Percentiles rank a stretch among this genome's conserved stretches.
Conservation (phyloP, 2,797 vertebrate species). For the Clamator glandarius region DNA sequence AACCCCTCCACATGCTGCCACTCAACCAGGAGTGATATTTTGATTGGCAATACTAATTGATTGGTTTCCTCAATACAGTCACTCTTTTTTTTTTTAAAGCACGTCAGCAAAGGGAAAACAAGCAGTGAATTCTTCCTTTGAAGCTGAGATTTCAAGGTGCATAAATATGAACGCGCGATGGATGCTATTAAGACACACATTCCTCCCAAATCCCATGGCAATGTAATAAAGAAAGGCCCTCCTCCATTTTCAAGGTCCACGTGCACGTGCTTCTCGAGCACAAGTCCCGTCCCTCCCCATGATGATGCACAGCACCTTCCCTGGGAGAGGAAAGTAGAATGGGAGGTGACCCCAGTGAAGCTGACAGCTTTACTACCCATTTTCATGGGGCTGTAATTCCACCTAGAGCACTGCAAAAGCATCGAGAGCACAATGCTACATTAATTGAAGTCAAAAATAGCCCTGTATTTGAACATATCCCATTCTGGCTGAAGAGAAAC, state of each 20-base stretch:
- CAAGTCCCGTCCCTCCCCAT: not conserved
- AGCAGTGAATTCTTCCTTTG: not conserved
- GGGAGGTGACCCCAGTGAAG: not conserved
- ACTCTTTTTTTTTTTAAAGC: not conserved
- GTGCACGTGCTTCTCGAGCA: accelerated
- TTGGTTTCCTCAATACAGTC: not conserved
- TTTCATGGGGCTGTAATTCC: not conserved
- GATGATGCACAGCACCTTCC: accelerated
- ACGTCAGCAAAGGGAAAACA: not conserved
- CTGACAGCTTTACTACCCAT: accelerated
- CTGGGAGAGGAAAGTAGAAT: not conserved
- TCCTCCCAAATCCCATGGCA: not conserved
- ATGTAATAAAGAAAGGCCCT: not conserved
- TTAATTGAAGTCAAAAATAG: not conserved
- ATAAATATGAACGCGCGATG: not conserved
- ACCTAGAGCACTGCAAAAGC: not conserved
- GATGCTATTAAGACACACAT: not conserved
- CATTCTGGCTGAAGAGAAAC: not conserved
- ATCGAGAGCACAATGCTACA: not conserved
- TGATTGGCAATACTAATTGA: not conserved
- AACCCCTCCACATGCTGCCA: not conserved
- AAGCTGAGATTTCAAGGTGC: not conserved
- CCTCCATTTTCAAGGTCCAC: not conserved
- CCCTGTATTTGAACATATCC: accelerated
- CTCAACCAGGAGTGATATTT: not conserved